Percentiles rank a stretch among this genome's conserved stretches.
These are phyloP conservation scores for Phrynosoma platyrhinos DNA, from an alignment of 2,113 vertebrate genomes.

Conservation along the genomic window DNA sequence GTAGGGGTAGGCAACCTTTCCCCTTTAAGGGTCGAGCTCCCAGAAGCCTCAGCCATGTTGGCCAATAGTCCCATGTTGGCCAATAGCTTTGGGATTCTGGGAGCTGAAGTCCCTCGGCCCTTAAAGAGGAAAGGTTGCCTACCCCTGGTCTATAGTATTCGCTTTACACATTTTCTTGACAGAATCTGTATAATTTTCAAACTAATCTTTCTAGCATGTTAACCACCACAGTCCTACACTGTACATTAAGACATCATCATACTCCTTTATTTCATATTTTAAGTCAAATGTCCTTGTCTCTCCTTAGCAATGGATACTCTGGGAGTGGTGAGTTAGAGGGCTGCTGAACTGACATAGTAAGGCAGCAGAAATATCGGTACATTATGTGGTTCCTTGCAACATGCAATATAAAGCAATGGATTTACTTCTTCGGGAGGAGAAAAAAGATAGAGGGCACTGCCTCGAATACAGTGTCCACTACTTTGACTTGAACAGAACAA, in stretches of 20 bases:
- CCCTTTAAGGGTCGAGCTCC: too few relatives aligned
- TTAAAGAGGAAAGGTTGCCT: too few relatives aligned
- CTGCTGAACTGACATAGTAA: slow-evolving; percentile 23
- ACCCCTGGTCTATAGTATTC: slow-evolving; percentile 47
- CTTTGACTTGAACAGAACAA: neutral
- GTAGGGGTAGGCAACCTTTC: too few relatives aligned
- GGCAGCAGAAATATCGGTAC: slow-evolving; percentile 14
- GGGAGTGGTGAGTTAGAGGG: neutral
- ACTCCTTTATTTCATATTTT: slow-evolving; percentile 48
- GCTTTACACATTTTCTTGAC: slow-evolving; percentile 42
- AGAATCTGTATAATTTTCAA: slow-evolving; percentile 39
- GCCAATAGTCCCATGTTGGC: too few relatives aligned
- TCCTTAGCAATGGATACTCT: slow-evolving; percentile 39
- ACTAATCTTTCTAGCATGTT: slow-evolving; percentile 34
- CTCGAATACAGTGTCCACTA: neutral
- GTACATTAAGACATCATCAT: slow-evolving; percentile 35
- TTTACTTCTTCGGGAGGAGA: neutral
- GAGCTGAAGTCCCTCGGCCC: too few relatives aligned
- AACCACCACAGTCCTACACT: slow-evolving; percentile 29
- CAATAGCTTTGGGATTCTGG: too few relatives aligned
- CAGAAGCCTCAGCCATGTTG: too few relatives aligned
- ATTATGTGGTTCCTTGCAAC: neutral
- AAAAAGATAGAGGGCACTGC: neutral
- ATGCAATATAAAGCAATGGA: neutral
- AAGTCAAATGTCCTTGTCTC: slow-evolving; percentile 41